A percentile compares a stretch with the other conserved stretches of the same genome.
Conservation (phyloP, 2,797 vertebrate species). For the Pangasius djambal region DNA sequence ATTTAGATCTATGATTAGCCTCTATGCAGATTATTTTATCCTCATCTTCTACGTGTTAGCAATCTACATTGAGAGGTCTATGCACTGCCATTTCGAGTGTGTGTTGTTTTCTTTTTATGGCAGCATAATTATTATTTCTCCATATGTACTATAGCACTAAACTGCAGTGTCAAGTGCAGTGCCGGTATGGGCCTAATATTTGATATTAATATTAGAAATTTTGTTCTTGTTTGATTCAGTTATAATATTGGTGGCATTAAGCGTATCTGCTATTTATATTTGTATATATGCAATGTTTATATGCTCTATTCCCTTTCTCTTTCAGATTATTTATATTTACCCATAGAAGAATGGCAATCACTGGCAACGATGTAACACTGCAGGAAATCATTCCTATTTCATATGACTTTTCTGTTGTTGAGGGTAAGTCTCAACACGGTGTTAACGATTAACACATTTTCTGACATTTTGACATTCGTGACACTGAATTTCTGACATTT, state of each 20-base stretch:
- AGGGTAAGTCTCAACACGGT: conserved; percentile 75
- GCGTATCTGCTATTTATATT: not conserved
- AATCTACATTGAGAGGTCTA: not conserved
- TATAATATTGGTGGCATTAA: not conserved
- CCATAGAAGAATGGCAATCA: conserved; percentile 92
- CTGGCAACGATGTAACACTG: conserved; percentile 89
- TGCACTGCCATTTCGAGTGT: not conserved
- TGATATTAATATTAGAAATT: not conserved
- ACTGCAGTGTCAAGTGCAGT: not conserved
- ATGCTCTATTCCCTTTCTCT: not conserved
- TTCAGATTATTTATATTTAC: conserved; percentile 86
- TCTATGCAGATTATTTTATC: not conserved
- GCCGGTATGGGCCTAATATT: not conserved
- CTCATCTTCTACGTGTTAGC: not conserved
- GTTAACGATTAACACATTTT: not conserved
- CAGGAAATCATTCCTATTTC: conserved; percentile 84
- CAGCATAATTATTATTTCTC: not conserved
- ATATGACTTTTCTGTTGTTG: conserved; percentile 82
- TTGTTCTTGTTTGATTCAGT: not conserved
- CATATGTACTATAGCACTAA: too few species aligned
- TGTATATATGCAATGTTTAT: not conserved
- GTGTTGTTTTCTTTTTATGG: not conserved
- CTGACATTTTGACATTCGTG: not conserved
- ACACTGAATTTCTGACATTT: not conserved
- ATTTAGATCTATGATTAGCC: not conserved